phyloP scores from a whole-genome alignment of 2,113 vertebrate genomes.

The Pipa parva region DNA sequence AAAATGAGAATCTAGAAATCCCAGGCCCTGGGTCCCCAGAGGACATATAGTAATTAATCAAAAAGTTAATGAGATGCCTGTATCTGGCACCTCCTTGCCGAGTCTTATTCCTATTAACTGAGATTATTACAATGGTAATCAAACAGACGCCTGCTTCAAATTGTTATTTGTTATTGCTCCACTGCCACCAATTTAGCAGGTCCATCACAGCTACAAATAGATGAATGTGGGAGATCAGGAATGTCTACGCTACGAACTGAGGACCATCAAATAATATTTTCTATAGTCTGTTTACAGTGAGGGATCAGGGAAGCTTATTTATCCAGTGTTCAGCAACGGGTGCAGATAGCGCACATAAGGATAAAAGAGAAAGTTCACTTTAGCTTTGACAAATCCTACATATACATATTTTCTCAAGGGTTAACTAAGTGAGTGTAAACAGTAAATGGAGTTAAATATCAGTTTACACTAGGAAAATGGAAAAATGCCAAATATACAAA shows the following conservation, averaged over 20 bases:
- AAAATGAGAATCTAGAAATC: slow-evolving; percentile 23
- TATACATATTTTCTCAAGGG: too few relatives aligned
- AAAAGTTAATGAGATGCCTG: slow-evolving; percentile 78
- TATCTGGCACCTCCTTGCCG: slow-evolving; percentile 67
- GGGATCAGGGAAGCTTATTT: too few relatives aligned
- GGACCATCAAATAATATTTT: not conserved
- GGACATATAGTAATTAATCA: slow-evolving; percentile 75
- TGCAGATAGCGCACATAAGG: too few relatives aligned
- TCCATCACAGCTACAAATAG: slow-evolving; percentile 63
- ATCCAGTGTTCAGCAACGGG: too few relatives aligned
- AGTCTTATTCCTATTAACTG: slow-evolving; percentile 73
- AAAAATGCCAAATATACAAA: too few relatives aligned
- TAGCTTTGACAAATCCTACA: too few relatives aligned
- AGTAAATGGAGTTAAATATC: too few relatives aligned
- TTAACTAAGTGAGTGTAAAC: too few relatives aligned
- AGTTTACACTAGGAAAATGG: too few relatives aligned
- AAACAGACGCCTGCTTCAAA: slow-evolving; percentile 67
- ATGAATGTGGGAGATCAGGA: slow-evolving; percentile 25
- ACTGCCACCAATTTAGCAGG: slow-evolving; percentile 73
- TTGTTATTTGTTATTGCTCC: slow-evolving; percentile 69
- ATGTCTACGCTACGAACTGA: not conserved
- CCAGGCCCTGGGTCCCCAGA: slow-evolving; percentile 53
- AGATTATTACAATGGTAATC: slow-evolving; percentile 78
- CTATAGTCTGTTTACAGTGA: too few relatives aligned
- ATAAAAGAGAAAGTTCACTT: too few relatives aligned